Evolutionary conservation across 2,888 invertebrate genomes (phyloP), one percentile per base, ranked within the genome.

Genomic region (Argyra leucocephala): DNA sequence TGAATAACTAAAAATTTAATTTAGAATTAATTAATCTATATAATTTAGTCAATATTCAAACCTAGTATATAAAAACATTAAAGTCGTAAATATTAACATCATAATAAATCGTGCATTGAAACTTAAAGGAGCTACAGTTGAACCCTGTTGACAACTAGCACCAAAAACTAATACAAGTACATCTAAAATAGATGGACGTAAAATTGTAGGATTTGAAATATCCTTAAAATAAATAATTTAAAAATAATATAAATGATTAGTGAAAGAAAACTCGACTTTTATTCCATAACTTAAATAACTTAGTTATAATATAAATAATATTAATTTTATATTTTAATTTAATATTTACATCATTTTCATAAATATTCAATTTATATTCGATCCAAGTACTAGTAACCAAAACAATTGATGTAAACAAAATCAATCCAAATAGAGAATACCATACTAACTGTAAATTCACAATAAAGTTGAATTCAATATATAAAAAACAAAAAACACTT

Each of bases 61-160:
- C 72, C 72, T 71, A 0, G 88, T 87, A 73, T 88, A 89, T 0
- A 90, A 78, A 71, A 88, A 89, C 80, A 89, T 84, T 4, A 87
- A 77, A 0, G 87, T 81, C 9, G 87, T 74, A 69, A 88, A 85
- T 0, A 87, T 77, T 59, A 87, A 80, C 65, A 89, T 78, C 70
- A 87, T 82, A 1, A 87, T 85, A 22, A 87, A 82, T 26, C 89
- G 82, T 0, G 85, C 83, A 12, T 72, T 68, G 21, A 68, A 64
- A 48, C 70, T 69, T 22, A 66, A 67, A 7, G 74, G 72, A 12
- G 69, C 66, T 12, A 69, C 68, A 15, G 70, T 62, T 9, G 71
- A 72, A 48, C 87, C 87, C 81, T 87, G 87, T 74, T 87, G 87
- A 69, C 85, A 85, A 21, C 84, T 79, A 10, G 86, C 85, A 3